Evolutionary conservation across 2,888 invertebrate species (phyloP).

Genomic region (Dichetophora obliterata): DNA sequence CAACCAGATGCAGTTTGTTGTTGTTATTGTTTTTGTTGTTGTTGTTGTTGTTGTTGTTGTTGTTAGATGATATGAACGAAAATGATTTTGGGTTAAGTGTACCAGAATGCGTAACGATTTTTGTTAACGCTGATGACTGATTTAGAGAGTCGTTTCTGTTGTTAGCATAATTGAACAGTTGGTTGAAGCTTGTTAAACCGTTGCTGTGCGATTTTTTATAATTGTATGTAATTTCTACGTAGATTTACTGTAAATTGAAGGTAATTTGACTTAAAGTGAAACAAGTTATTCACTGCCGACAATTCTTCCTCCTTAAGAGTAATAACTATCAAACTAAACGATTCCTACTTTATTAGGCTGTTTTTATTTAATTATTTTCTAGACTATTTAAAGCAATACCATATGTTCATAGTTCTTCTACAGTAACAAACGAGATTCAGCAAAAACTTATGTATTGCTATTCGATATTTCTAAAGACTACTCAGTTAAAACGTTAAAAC

Average conservation of each 20-base stretch:
- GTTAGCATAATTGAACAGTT: neutral
- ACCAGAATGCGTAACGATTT: constrained; percentile 43
- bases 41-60: neutral
- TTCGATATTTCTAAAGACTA: too few species aligned
- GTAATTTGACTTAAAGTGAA: constrained; percentile 27
- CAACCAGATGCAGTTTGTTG: constrained; percentile 1
- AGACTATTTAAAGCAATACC: too few species aligned
- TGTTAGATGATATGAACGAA: constrained; percentile 8
- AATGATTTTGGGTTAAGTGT: constrained; percentile 43
- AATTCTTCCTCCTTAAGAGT: too few species aligned
- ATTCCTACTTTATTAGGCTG: too few species aligned
- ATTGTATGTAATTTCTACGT: constrained; percentile 23
- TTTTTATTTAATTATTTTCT: too few species aligned
- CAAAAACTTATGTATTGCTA: too few species aligned
- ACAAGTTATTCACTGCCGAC: constrained; percentile 20
- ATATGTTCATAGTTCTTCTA: too few species aligned
- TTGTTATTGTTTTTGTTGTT: neutral
- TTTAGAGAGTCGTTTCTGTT: constrained; percentile 25
- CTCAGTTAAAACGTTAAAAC: too few species aligned
- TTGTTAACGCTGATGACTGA: constrained; percentile 41
- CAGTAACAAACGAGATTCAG: too few species aligned
- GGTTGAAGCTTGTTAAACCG: neutral
- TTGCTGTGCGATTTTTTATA: constrained; percentile 24
- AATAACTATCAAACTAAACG: too few species aligned
- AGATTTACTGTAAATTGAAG: constrained; percentile 27